Evolutionary conservation across 1,140 invertebrate species (phyloP), one percentile per base, ranked within the genome.

Genomic region (Drosophila trapezifrons): DNA sequence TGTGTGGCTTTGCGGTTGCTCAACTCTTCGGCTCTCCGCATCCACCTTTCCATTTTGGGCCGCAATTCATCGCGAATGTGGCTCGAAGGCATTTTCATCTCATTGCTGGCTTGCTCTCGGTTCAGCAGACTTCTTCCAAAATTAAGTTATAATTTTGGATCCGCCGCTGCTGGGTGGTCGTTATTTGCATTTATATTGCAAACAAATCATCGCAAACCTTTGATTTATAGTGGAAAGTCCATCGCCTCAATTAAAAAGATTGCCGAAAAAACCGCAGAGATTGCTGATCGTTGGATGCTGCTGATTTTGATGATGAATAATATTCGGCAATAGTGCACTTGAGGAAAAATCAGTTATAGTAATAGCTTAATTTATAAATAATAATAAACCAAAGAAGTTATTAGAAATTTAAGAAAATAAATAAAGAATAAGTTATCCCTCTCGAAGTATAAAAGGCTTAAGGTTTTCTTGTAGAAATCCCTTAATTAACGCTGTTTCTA

Each of bases 161-260:
- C 78, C 7, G 3, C 29, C 4, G 22, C 42, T 54, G 27, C 60
- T 77, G 84, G 84, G 84, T 87, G 84, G 84, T 87, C 84, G 80
- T 58, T 84, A 87, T 87, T 87, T 87, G 84, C 84, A 87, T 87
- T 87, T 87, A 87, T 89, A 87, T 87, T 87, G 84, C 84, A 78
- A 87, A 87, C 84, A 87, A 87, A 89, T 87, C 84, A 89, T 89
- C 56, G 56, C 65, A 45, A 67, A 56, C 64, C 32, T 80, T 83
- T 87, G 83, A 87, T 87, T 87, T 87, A 87, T 89, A 60, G 79
- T 71, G 83, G 60, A 87, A 83, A 87, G 71, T 87, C 63, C 18
- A 8, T 64, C 27, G 42, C 32, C 57, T 73, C 84, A 83, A 87
- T 87, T 89, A 87, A 83, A 87, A 83, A 54, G 18, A 56, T 13